Percentiles rank a stretch among this genome's conserved stretches.
Evolutionary conservation across 1,140 invertebrate species (phyloP).

Genomic region (Drosophila trapezifrons): DNA sequence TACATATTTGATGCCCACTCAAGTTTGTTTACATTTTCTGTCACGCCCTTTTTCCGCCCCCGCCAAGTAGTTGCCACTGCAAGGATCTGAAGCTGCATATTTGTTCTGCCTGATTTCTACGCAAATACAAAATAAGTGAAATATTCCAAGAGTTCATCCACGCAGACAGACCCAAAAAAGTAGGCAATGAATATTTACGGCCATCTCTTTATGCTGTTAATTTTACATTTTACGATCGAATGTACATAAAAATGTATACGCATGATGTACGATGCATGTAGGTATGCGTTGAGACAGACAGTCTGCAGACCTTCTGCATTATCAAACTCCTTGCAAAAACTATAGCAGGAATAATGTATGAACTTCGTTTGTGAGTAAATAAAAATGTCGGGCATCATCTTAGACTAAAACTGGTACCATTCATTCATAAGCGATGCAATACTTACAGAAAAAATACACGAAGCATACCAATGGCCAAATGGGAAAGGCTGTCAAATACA

Average conservation of each 20-base stretch:
- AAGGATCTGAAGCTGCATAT: too few species aligned
- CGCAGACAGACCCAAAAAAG: neutral
- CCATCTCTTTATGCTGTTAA: neutral
- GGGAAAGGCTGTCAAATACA: slow-evolving; percentile 71
- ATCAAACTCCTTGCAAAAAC: too few species aligned
- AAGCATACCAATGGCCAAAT: slow-evolving; percentile 72
- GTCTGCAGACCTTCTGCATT: too few species aligned
- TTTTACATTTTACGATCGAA: neutral
- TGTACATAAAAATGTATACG: neutral
- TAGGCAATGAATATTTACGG: neutral
- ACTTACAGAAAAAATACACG: slow-evolving; percentile 71
- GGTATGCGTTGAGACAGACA: neutral
- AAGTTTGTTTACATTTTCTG: neutral
- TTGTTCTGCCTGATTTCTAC: too few species aligned
- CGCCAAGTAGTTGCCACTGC: too few species aligned
- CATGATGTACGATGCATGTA: neutral
- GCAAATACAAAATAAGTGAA: neutral
- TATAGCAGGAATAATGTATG: neutral
- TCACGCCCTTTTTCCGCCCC: slow-evolving; percentile 10
- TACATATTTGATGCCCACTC: neutral
- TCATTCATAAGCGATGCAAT: slow-evolving; percentile 8
- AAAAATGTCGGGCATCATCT: neutral
- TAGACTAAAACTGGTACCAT: neutral
- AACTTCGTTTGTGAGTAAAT: neutral
- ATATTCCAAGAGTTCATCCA: too few species aligned